These are phyloP conservation scores for Mythimna lalbum DNA, from an alignment of 2,888 invertebrate genomes.

Conservation along the genomic window DNA sequence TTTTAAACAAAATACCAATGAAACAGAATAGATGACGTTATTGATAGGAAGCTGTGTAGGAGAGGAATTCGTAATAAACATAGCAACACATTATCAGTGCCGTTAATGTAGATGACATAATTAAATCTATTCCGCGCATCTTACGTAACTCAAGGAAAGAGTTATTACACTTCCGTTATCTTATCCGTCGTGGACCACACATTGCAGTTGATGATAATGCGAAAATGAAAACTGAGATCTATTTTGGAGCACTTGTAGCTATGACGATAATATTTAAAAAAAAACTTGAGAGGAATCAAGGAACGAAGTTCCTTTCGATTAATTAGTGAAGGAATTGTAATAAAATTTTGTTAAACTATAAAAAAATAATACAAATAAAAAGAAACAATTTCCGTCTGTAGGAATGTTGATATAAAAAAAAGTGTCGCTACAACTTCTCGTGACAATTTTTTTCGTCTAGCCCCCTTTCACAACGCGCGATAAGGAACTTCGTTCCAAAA, in stretches of 20 bases:
- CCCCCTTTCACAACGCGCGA: too few relatives aligned
- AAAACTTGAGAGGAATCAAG: too few relatives aligned
- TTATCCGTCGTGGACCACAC: slow-evolving; percentile 49
- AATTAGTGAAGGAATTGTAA: too few relatives aligned
- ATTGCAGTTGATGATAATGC: slow-evolving; percentile 11
- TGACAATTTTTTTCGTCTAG: too few relatives aligned
- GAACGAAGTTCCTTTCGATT: too few relatives aligned
- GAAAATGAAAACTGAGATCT: slow-evolving; percentile 17
- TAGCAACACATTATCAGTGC: slow-evolving; percentile 12
- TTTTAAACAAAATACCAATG: too few relatives aligned
- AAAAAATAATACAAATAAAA: too few relatives aligned
- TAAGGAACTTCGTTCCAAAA: too few relatives aligned
- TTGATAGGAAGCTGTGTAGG: background rate
- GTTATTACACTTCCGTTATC: slow-evolving; percentile 37
- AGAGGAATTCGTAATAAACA: background rate
- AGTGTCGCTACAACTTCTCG: too few relatives aligned
- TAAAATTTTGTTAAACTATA: too few relatives aligned
- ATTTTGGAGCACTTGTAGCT: background rate
- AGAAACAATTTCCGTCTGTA: too few relatives aligned
- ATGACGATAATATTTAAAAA: background rate
- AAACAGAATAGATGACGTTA: background rate
- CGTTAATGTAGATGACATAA: slow-evolving; percentile 30
- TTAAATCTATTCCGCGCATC: slow-evolving; percentile 22
- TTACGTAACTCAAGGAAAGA: slow-evolving; percentile 46
- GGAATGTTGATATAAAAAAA: too few relatives aligned